Conservation (phyloP, 1,140 invertebrate genomes). For the Drosophila kohkoa region DNA sequence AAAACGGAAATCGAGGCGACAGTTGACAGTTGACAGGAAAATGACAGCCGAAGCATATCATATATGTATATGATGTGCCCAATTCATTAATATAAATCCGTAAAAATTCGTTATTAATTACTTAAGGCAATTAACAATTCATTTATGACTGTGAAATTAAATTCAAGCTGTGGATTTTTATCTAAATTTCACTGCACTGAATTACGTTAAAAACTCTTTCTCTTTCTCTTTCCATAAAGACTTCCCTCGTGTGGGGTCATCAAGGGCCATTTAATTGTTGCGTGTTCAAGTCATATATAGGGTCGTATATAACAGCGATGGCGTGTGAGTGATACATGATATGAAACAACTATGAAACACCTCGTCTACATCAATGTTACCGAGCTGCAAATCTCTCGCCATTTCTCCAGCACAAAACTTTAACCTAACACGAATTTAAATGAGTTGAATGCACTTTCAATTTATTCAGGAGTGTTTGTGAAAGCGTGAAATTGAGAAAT, state of each 20-base stretch:
- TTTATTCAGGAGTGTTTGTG: not conserved
- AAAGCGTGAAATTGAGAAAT: slow-evolving; percentile 5
- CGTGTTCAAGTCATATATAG: slow-evolving; percentile 20
- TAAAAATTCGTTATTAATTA: slow-evolving; percentile 5
- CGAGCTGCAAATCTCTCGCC: not conserved
- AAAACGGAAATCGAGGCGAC: slow-evolving; percentile 7
- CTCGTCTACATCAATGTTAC: slow-evolving; percentile 1
- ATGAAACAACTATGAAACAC: slow-evolving; percentile 2
- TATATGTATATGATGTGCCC: not conserved
- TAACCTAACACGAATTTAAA: not conserved
- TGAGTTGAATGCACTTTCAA: slow-evolving; percentile 1
- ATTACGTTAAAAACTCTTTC: not conserved
- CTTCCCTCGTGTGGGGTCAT: slow-evolving; percentile 2
- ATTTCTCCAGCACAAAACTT: not conserved
- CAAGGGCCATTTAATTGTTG: slow-evolving; percentile 27
- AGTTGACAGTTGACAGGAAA: slow-evolving; percentile 4
- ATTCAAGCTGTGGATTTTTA: not conserved
- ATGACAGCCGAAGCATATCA: not conserved
- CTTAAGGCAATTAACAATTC: slow-evolving; percentile 2
- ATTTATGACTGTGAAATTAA: not conserved
- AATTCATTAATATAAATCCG: not conserved
- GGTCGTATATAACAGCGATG: not conserved
- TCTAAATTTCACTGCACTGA: slow-evolving; percentile 3
- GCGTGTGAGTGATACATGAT: slow-evolving; percentile 20
- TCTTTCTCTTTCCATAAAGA: not conserved